phyloP scores from a whole-genome alignment of 2,797 vertebrate species.

The Pagetopsis macropterus region DNA sequence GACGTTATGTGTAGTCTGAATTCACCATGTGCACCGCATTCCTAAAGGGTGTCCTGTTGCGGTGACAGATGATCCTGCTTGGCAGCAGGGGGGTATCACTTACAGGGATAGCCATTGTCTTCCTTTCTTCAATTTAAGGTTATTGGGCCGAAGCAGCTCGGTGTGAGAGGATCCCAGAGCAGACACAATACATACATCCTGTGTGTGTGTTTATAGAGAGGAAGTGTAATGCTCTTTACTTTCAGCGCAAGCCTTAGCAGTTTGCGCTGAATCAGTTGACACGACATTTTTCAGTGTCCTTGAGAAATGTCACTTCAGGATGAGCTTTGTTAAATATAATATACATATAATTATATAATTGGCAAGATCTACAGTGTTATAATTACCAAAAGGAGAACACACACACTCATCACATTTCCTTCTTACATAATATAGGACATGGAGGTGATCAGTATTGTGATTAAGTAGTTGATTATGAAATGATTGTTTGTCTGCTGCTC shows the following conservation, averaged over 20 bases:
- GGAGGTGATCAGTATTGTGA: constrained; percentile 11
- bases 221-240: constrained; percentile 28
- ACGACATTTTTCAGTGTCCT: constrained; percentile 46
- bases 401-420: neutral
- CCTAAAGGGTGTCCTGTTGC: constrained; percentile 73
- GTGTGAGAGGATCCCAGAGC: constrained; percentile 40
- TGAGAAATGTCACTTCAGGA: constrained; percentile 37
- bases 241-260: constrained; percentile 9
- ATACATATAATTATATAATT: neutral
- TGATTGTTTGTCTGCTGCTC: constrained; percentile 51
- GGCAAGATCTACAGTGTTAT: neutral
- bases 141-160: constrained; percentile 59
- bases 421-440: constrained; percentile 29
- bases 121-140: constrained; percentile 66
- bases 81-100: constrained; percentile 59
- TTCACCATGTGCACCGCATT: constrained; percentile 67
- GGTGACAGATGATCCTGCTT: constrained; percentile 66
- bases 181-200: constrained; percentile 52
- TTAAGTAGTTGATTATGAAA: constrained; percentile 65
- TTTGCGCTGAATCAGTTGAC: constrained; percentile 25
- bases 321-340: constrained; percentile 14
- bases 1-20: constrained; percentile 52
- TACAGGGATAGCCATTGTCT: constrained; percentile 68
- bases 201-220: constrained; percentile 36
- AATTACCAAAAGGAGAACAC: constrained; percentile 1